Base-by-base conservation (phyloP, 2,797 vertebrate species). In the Coilia nasus region DNA sequence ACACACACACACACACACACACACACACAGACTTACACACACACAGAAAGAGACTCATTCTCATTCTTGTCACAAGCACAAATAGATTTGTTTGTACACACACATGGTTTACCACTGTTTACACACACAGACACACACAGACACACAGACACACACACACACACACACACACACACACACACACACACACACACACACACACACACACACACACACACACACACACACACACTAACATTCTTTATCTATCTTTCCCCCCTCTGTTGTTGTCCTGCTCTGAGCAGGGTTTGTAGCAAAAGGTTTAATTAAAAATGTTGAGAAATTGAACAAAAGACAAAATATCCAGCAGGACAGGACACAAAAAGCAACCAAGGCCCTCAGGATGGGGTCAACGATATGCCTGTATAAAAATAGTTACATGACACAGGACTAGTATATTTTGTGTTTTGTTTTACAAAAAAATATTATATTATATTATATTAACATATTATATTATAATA, bases 1-100 rank as follows among this genome's bases (percentile, higher is more conserved):
- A 31, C 64, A 71, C 64, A 71, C 64, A 71, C 64, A 71, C 64
- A 71, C 35, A 19, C n/a, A 64, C 60, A 25, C 60, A 64, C n/a
- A 64, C n/a, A 64, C 60, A 25, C 60, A 64, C 3, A 64, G 5
- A 31, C 23, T 10, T n/a, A 67, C 25, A 67, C 64, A 71, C 25
- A 71, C 64, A 71, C 17, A 19, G 9, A 54, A 9, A 54, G 50
- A 54, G 7, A 35, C 31, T 41, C 31, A 75, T 31, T 35, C 67
- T 21, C 3, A 5, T 41, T 6, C 17, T 44, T 10, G 71, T 44
- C 35, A 78, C 41, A 44, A 17, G 19, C 31, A 78, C 15, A 78
- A 21, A 78, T 41, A 78, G 17, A 78, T 78, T 78, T 44, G 71
- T 11, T 75, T 75, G 10, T 64, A 64, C 23, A 64, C 10, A 35